Percentiles rank a stretch among this genome's conserved stretches.
These are phyloP conservation scores for cattle (Bos taurus) DNA, from an alignment of 2,113 vertebrate genomes.

Conservation along the genomic window ARS-UCD2.0 NC_037337.1:58857501-58858000, in stretches of 20 bases:
- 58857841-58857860: background rate
- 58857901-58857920: background rate
- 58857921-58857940: background rate
- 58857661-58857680: background rate
- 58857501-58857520: background rate
- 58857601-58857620: background rate
- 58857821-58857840: background rate
- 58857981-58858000: background rate
- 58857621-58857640: background rate
- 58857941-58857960: background rate
- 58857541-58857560: background rate
- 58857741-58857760: background rate
- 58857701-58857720: background rate
- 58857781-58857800: background rate
- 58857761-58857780: conserved; percentile 36
- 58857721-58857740: background rate
- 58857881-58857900: background rate
- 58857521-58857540: background rate
- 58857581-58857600: background rate
- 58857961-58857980: background rate
- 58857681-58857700: background rate
- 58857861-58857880: background rate
- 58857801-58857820: background rate
- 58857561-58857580: background rate
- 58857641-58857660: background rate